Evolutionary conservation across 2,797 vertebrate genomes (phyloP).

Genomic region (Pristis pectinata): DNA sequence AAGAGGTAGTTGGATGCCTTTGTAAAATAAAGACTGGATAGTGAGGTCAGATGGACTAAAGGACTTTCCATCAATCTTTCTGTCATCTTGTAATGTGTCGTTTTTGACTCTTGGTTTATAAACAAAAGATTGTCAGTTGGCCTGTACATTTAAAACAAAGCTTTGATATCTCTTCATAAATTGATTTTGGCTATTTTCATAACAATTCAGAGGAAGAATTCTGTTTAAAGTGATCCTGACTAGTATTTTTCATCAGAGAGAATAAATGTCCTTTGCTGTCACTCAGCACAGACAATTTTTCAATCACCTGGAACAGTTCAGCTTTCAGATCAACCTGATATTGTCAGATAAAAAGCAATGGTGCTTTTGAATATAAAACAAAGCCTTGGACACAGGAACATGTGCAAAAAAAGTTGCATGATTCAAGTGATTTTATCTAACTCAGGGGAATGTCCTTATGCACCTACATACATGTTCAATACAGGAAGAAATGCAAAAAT

Average conservation of each 20-base stretch:
- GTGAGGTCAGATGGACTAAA: background rate
- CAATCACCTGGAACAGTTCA: background rate
- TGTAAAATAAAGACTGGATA: background rate
- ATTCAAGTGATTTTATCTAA: background rate
- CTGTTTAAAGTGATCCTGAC: background rate
- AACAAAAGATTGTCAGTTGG: too few relatives aligned
- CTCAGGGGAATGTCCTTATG: background rate
- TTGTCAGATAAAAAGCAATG: background rate
- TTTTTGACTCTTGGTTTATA: background rate
- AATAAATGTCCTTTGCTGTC: background rate
- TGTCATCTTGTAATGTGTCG: background rate
- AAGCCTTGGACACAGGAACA: background rate
- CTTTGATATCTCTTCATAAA: background rate
- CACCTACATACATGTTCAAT: background rate
- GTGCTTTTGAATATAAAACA: background rate
- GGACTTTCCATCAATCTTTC: background rate
- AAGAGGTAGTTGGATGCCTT: background rate
- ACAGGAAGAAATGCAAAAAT: background rate
- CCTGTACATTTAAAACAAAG: background rate
- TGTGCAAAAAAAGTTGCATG: background rate
- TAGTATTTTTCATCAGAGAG: background rate
- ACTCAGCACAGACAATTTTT: background rate
- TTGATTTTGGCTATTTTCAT: background rate
- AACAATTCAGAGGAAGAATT: background rate
- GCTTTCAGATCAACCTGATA: background rate